These are phyloP conservation scores for Siniperca obscura DNA, from an alignment of 2,797 vertebrate species.

Conservation along the genomic window DNA sequence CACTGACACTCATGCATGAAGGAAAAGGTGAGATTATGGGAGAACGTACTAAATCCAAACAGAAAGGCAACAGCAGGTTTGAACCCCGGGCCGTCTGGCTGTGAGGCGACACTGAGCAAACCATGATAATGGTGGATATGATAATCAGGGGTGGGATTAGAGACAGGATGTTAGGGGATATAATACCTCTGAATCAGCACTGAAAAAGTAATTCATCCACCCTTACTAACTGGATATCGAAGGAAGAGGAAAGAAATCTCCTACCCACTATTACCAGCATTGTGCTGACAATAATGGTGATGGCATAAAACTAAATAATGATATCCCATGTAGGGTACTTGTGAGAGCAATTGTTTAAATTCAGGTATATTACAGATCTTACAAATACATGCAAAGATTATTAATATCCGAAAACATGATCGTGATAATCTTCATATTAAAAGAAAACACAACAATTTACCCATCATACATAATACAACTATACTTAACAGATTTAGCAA, in stretches of 20 bases:
- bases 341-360: neutral
- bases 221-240: constrained; percentile 19
- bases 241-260: neutral
- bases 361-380: neutral
- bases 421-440: neutral
- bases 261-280: neutral
- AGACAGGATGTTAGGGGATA: constrained; percentile 25
- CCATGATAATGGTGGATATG: constrained; percentile 24
- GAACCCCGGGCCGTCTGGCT: neutral
- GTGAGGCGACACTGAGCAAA: constrained; percentile 18
- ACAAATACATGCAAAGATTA: neutral
- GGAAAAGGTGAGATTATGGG: constrained; percentile 11
- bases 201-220: constrained; percentile 23
- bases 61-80: neutral
- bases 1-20: neutral
- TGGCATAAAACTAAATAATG: neutral
- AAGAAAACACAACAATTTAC: neutral
- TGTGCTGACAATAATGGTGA: neutral
- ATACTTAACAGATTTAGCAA: neutral
- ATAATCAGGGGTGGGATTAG: constrained; percentile 38
- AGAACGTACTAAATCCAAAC: neutral
- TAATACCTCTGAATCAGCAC: constrained; percentile 9
- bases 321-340: neutral
- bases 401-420: neutral
- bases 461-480: neutral